phyloP scores from a whole-genome alignment of 53 echinoderm and acorn worm species.

The Paracentrotus lividus region DNA sequence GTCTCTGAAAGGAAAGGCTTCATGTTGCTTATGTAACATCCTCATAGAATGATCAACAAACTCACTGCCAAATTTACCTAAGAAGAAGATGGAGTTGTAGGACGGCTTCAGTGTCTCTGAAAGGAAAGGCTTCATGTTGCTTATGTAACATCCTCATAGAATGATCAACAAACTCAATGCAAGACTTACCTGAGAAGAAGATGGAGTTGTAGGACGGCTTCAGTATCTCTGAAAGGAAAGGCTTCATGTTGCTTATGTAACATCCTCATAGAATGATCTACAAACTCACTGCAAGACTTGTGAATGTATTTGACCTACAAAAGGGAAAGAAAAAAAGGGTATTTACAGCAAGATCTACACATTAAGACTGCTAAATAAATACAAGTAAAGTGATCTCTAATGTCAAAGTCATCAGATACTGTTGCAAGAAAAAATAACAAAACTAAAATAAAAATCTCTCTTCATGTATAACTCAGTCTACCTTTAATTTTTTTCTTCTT shows the following conservation, averaged over 20 bases:
- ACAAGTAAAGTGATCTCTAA: no score
- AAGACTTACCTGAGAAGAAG: constrained; percentile 42
- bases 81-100: constrained; percentile 59
- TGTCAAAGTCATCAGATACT: no score
- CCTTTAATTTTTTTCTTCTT: no score
- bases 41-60: constrained; percentile 65
- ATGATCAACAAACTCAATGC: neutral
- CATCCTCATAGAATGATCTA: constrained; percentile 54
- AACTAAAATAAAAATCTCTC: no score
- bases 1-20: constrained; percentile 61
- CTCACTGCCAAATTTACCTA: constrained; percentile 51
- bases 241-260: constrained; percentile 67
- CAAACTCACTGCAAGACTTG: constrained; percentile 63
- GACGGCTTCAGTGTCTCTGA: constrained; percentile 62
- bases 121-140: constrained; percentile 65
- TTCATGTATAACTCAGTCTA: no score
- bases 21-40: constrained; percentile 65
- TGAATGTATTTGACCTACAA: constrained; percentile 12
- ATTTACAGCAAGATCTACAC: no score
- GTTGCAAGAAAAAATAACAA: no score
- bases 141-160: constrained; percentile 55
- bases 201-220: constrained; percentile 57
- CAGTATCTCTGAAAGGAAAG: constrained; percentile 59
- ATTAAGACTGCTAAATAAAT: no score
- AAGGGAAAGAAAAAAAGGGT: neutral